Base-by-base conservation (phyloP, 2,888 invertebrate species). In the Chrysolina americana region DNA sequence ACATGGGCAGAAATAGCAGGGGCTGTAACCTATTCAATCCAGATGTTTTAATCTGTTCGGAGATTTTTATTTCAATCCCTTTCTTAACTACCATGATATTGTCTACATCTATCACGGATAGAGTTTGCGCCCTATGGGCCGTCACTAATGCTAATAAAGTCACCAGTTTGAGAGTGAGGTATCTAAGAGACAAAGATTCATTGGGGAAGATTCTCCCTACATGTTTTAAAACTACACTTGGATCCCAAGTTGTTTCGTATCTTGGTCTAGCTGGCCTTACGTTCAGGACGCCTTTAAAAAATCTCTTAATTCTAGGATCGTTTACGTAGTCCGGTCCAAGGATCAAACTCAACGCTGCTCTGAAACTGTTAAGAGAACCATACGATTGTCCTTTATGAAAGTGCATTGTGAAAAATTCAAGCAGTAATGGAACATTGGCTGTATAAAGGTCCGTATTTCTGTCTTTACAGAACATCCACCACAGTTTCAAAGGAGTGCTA, bases 41-140 rank as follows among this genome's bases (percentile, higher is more conserved):
- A 4, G 71, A 50, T 10, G 71, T 71, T 36, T 66, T 71, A 23
- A 66, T 66, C 13, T 28, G 21, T 19, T 65, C 53, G 11, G 19
- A 2, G 28, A 71, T 71, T 11, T 19, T 48, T 17, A 71, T 71
- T 28, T 65, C 47, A 50, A 62, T 9, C 2, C 21, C 41, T 5
- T 53, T 56, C 17, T 21, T 10, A 1, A 19, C 28, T 17, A 65
- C 19, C 13, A 64, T 65, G 15, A 65, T 71, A 44, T 70, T 70
- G 41, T 64, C 0, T 75, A 65, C 10, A 76, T 76, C 77, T 47
- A 81, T 81, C 36, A 78, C 56, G 76, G 70, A 41, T 77, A 62
- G 44, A 11, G 64, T 64, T n/a, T 64, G 28, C 28, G 5, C 28
- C 5, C 28, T 28, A 28, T 63, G 63, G 36, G 36, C 63, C 1